Evolutionary conservation across 1,140 invertebrate genomes (phyloP).

Genomic region (Philopotamus ludificatus): DNA sequence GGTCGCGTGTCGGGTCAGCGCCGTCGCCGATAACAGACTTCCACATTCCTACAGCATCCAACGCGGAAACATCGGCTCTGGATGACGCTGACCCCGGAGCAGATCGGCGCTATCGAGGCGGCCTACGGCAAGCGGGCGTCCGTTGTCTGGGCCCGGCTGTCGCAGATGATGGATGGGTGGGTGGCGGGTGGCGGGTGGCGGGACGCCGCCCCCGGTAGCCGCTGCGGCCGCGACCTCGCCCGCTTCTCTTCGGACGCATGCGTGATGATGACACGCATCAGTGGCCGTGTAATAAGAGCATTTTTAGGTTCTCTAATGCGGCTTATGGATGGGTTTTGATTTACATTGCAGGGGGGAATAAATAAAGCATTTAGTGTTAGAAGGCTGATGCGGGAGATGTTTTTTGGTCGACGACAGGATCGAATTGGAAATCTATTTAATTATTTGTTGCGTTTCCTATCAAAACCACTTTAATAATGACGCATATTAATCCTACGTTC

Average conservation of each 20-base stretch:
- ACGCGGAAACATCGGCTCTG: background rate
- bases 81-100: background rate
- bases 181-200: background rate
- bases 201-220: too few species aligned
- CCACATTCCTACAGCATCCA: background rate
- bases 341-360: constrained; percentile 40
- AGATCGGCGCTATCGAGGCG: background rate
- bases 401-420: constrained; percentile 20
- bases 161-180: background rate
- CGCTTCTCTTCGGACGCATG: background rate
- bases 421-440: background rate
- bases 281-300: constrained; percentile 30
- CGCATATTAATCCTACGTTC: too few species aligned
- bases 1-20: background rate
- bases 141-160: background rate
- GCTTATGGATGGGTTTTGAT: constrained; percentile 36
- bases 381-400: constrained; percentile 39
- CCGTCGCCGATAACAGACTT: background rate
- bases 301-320: constrained; percentile 39
- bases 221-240: too few species aligned
- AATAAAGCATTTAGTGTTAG: constrained; percentile 41
- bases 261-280: background rate
- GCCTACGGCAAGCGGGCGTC: background rate
- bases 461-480: too few species aligned
- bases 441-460: too few species aligned